A percentile compares a stretch with the other conserved stretches of the same genome.
These are phyloP conservation scores for Lasioglossum villosulum DNA, from an alignment of 2,888 invertebrate species.

Conservation along the genomic window DNA sequence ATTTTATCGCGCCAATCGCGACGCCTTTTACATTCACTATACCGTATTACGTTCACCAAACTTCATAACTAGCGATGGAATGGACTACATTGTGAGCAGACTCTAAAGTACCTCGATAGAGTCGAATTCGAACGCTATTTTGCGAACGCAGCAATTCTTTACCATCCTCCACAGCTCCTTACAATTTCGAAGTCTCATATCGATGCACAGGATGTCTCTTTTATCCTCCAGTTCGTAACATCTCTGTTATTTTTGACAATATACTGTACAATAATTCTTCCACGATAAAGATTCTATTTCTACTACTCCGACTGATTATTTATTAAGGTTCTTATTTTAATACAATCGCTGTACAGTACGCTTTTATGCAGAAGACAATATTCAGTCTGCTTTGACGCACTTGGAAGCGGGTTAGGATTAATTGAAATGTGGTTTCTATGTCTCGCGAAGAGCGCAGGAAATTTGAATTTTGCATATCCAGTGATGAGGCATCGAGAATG, in stretches of 20 bases:
- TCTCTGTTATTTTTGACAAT: too few species aligned
- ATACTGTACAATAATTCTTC: too few species aligned
- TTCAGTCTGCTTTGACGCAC: too few species aligned
- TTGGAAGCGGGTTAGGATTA: background rate
- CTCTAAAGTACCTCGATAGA: background rate
- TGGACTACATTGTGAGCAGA: background rate
- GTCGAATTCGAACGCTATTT: background rate
- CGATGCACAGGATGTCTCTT: background rate
- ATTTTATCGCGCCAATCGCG: slow-evolving; percentile 75
- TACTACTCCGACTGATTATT: too few species aligned
- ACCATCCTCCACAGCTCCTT: background rate
- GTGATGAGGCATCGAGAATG: slow-evolving; percentile 45
- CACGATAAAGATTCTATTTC: too few species aligned
- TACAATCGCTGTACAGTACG: background rate
- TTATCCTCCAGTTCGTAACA: background rate
- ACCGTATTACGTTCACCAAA: slow-evolving; percentile 1
- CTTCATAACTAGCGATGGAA: background rate
- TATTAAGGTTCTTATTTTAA: too few species aligned
- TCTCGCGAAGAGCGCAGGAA: background rate
- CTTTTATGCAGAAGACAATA: background rate
- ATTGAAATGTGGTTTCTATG: background rate
- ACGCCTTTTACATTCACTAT: slow-evolving; percentile 68
- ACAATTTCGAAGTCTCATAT: background rate
- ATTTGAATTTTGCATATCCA: background rate
- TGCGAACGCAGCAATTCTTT: background rate